Conservation (phyloP, 2,113 vertebrate genomes). For the Lagopus muta region DNA sequence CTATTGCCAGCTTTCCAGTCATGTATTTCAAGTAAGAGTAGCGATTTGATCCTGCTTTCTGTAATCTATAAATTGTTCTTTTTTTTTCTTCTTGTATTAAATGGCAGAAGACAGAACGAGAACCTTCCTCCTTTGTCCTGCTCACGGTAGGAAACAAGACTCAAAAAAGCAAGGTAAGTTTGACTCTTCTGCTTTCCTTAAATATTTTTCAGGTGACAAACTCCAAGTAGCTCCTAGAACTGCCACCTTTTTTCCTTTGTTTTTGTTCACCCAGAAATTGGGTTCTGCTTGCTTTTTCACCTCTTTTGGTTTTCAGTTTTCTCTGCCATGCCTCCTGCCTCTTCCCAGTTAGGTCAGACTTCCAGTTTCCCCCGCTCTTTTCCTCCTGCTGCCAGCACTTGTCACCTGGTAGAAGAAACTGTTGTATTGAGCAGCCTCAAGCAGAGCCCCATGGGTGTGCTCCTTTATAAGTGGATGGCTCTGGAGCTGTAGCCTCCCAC, state of each 20-base stretch:
- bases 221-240: background rate
- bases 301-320: background rate
- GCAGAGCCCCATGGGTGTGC: fast-evolving
- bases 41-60: background rate
- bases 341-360: background rate
- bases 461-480: background rate
- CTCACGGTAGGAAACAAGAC: conserved; percentile 84
- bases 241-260: background rate
- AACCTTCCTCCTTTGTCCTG: conserved; percentile 87
- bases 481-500: background rate
- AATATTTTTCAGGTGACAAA: background rate
- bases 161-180: conserved; percentile 90
- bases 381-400: background rate
- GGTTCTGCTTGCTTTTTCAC: background rate
- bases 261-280: background rate
- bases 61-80: background rate
- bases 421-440: background rate
- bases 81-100: background rate
- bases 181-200: background rate
- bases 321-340: background rate
- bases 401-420: background rate
- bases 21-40: background rate
- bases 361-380: background rate
- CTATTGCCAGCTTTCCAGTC: background rate
- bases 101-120: conserved; percentile 73